These are phyloP conservation scores for Oreotrochilus melanogaster DNA, from an alignment of 2,113 vertebrate species.

Conservation along the genomic window DNA sequence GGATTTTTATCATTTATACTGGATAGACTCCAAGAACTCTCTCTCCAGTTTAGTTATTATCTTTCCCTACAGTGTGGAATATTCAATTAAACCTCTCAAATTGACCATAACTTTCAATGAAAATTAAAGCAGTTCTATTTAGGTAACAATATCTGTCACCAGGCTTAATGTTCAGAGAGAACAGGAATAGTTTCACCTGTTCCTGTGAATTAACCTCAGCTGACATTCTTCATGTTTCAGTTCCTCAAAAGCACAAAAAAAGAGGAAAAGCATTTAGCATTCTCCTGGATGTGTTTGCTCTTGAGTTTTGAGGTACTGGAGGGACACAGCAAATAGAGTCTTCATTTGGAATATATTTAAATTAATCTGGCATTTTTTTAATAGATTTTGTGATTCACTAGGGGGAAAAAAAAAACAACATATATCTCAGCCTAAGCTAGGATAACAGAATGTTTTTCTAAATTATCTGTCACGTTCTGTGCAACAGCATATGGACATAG, in stretches of 20 bases:
- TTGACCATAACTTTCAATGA: constrained; percentile 64
- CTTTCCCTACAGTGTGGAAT: constrained; percentile 57
- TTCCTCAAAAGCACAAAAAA: neutral
- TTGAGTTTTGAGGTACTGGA: neutral
- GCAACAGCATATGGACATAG: neutral
- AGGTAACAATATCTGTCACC: constrained; percentile 52
- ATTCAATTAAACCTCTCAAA: constrained; percentile 77
- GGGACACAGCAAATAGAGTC: neutral
- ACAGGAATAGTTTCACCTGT: constrained; percentile 42
- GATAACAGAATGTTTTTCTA: constrained; percentile 7
- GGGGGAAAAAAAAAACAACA: neutral
- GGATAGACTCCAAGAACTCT: constrained; percentile 65
- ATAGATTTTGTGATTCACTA: neutral
- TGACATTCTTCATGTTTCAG: neutral
- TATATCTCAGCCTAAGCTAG: neutral
- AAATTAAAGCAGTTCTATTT: constrained; percentile 65
- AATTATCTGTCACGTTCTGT: neutral
- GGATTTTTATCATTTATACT: constrained; percentile 54
- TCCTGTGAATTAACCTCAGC: neutral
- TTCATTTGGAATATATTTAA: neutral
- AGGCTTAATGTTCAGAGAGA: constrained; percentile 30
- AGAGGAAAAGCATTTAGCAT: neutral
- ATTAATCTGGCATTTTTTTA: neutral
- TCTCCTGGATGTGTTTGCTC: neutral
- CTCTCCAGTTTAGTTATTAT: constrained; percentile 48